These are phyloP conservation scores for Emys orbicularis DNA, from an alignment of 2,797 vertebrate species.

Conservation along the genomic window DNA sequence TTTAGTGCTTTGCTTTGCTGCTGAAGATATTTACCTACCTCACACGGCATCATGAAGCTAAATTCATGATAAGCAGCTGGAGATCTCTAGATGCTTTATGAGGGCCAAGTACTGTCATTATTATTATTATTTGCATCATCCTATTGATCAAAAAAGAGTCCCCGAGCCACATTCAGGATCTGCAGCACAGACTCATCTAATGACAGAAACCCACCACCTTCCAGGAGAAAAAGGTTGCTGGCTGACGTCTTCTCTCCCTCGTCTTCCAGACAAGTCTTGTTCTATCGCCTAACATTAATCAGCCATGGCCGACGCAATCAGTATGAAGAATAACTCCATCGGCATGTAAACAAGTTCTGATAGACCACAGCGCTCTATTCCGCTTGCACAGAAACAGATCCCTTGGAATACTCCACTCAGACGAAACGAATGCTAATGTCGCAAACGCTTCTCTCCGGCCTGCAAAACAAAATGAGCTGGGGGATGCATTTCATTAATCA, in stretches of 20 bases:
- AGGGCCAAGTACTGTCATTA: background rate
- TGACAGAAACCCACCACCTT: background rate
- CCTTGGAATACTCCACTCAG: background rate
- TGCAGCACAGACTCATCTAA: accelerated
- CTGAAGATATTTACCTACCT: background rate
- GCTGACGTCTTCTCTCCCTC: background rate
- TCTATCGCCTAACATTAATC: background rate
- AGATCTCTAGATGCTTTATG: background rate
- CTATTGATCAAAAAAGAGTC: background rate
- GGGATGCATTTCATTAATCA: slow-evolving; percentile 53
- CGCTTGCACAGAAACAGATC: background rate
- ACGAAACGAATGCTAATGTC: slow-evolving; percentile 60
- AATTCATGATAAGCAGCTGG: background rate
- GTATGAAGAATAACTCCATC: slow-evolving; percentile 14
- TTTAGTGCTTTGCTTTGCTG: background rate
- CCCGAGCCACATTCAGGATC: background rate
- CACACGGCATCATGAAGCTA: background rate
- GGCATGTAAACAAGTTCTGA: background rate
- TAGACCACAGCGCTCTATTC: accelerated
- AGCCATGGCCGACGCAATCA: background rate
- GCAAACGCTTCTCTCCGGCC: slow-evolving; percentile 27
- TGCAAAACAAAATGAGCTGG: background rate
- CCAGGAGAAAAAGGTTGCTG: background rate
- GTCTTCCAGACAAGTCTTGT: slow-evolving; percentile 4
- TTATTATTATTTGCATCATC: background rate